phyloP scores from a whole-genome alignment of 1,140 invertebrate species.

The Drosophila ercepeae region DNA sequence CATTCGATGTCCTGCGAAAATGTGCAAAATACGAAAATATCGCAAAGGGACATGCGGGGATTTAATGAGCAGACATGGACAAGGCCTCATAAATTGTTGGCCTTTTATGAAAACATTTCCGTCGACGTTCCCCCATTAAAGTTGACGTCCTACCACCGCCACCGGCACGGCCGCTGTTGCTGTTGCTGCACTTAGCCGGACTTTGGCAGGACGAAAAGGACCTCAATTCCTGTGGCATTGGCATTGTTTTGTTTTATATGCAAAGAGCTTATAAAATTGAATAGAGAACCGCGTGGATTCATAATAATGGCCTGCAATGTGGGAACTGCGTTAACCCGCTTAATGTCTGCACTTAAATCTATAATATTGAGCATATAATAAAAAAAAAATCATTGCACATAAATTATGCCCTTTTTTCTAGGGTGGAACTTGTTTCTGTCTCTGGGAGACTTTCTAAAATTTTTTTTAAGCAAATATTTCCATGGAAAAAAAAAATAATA shows the following conservation, averaged over 20 bases:
- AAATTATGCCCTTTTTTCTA: constrained; percentile 55
- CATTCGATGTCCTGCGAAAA: constrained; percentile 31
- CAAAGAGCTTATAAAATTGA: constrained; percentile 70
- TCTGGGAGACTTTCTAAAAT: too few relatives aligned
- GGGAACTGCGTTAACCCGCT: constrained; percentile 34
- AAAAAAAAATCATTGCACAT: constrained; percentile 54
- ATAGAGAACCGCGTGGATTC: constrained; percentile 53
- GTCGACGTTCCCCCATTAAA: constrained; percentile 35
- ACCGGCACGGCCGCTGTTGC: background rate
- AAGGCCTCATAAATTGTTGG: constrained; percentile 63
- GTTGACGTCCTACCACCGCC: constrained; percentile 5
- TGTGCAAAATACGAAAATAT: constrained; percentile 2
- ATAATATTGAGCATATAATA: constrained; percentile 64
- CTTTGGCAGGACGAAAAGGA: constrained; percentile 3
- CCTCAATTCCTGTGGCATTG: constrained; percentile 11
- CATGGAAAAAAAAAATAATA: too few relatives aligned
- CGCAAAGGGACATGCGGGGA: constrained; percentile 5
- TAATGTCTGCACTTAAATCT: constrained; percentile 77
- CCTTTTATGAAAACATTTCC: constrained; percentile 69
- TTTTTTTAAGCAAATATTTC: too few relatives aligned
- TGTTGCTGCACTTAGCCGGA: constrained; percentile 51
- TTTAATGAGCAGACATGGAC: constrained; percentile 54
- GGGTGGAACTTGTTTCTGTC: constrained; percentile 34
- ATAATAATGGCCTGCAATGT: constrained; percentile 53
- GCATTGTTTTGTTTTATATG: constrained; percentile 60